These are phyloP conservation scores for Trachelipus rathkii DNA, from an alignment of 1,140 invertebrate species.

Conservation along the genomic window DNA sequence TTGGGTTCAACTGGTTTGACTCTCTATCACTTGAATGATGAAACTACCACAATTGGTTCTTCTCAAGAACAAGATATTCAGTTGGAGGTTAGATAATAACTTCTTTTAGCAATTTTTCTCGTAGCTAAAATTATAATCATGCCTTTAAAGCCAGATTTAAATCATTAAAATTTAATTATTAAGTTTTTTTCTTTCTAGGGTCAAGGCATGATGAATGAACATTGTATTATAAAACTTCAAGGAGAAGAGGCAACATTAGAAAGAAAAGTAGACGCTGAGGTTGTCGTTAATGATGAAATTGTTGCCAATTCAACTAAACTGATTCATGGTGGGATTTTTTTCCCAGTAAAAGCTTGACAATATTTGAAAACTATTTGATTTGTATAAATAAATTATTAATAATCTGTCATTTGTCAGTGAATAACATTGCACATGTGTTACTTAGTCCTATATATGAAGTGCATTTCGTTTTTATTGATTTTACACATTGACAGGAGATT, in stretches of 20 bases:
- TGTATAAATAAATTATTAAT: no score
- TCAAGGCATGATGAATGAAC: conserved; percentile 72
- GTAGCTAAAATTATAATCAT: no score
- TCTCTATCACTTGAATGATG: conserved; percentile 77
- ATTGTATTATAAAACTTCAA: conserved; percentile 71
- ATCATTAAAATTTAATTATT: conserved; percentile 29
- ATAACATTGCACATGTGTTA: no score
- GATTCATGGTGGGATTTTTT: conserved; percentile 61
- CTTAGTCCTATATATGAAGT: no score
- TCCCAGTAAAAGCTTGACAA: no score
- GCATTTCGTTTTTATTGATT: not conserved
- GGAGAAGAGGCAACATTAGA: conserved; percentile 70
- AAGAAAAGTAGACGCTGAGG: conserved; percentile 66
- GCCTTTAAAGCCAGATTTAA: no score
- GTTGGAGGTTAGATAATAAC: conserved; percentile 66
- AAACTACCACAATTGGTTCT: conserved; percentile 59
- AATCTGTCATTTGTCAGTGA: no score
- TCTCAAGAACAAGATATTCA: conserved; percentile 59
- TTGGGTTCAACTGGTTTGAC: conserved; percentile 83
- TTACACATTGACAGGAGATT: conserved; percentile 54
- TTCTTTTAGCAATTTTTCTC: not conserved
- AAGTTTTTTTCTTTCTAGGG: conserved; percentile 57
- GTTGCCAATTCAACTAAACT: conserved; percentile 69
- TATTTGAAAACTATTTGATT: no score
- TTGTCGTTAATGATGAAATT: conserved; percentile 75